Base-by-base conservation (phyloP, 2,888 invertebrate genomes). In the Lasioglossum pauxillum region DNA sequence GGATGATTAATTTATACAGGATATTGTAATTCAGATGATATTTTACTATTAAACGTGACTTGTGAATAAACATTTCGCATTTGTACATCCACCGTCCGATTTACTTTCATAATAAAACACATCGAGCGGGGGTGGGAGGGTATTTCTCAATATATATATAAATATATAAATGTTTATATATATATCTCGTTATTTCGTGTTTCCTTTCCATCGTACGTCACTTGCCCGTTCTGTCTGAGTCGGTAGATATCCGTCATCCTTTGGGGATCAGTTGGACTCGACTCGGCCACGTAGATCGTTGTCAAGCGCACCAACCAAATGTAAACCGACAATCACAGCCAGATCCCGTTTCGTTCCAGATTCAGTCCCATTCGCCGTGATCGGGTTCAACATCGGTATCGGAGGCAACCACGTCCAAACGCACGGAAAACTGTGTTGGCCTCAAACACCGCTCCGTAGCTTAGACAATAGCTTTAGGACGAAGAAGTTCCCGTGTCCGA, bases 401-500 rank as follows among this genome's bases (percentile, higher is more conserved):
- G 86, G 64, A 74, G 60, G 74, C 23, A 46, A 44, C 57, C 82
- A 75, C 74, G 35, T 49, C 35, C 69, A 74, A 64, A 79, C 44
- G 23, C 44, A 73, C 57, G 80, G 69, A 23, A 82, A 71, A 57
- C 23, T n/a, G n/a, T n/a, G 74, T 7, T 77, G 78, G 82, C 23
- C 75, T 53, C 85, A 74, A 72, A n/a, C 67, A 69, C 12, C 86
- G 46, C 72, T 69, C 35, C 75, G n/a, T 64, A 60, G 60, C 44
- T 73, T 76, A 31, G 75, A 80, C 53, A 71, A 69, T 78, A 76
- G 46, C 49, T 79, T 64, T 76, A 82, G 67, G 78, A 35, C 57
- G 76, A 90, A 88, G 80, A 88, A 78, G 71, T 85, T 85, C 8
- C 83, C 85, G 5, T 91, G 91, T 67, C 84, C 84, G 12, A 88